A percentile compares a stretch with the other conserved stretches of the same genome.
Evolutionary conservation across 2,113 vertebrate species (phyloP).

Genomic region (Centropus bengalensis): DNA sequence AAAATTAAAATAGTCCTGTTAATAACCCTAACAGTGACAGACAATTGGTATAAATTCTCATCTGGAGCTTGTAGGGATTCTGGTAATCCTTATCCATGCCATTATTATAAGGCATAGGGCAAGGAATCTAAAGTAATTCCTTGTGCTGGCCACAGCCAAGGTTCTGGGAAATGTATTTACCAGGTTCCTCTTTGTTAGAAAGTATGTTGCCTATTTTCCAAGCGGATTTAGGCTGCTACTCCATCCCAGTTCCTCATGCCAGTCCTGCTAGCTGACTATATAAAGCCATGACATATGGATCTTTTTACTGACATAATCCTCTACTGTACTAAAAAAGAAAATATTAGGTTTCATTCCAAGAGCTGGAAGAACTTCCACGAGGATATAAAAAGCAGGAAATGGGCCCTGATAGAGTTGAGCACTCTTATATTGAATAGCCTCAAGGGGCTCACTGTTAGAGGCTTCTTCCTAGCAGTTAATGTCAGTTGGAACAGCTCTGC

Average conservation of each 20-base stretch:
- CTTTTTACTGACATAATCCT: slow-evolving; percentile 71
- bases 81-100: neutral
- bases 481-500: neutral
- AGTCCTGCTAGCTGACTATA: slow-evolving; percentile 44
- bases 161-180: neutral
- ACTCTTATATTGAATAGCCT: slow-evolving; percentile 35
- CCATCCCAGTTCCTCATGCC: neutral
- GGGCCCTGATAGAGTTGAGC: neutral
- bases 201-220: slow-evolving; percentile 35
- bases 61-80: neutral
- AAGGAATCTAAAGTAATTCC: slow-evolving; percentile 1
- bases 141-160: neutral
- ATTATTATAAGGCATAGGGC: neutral
- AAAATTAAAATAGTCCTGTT: neutral
- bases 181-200: slow-evolving; percentile 8
- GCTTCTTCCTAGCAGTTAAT: slow-evolving; percentile 15
- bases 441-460: neutral
- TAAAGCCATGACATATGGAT: slow-evolving; percentile 69
- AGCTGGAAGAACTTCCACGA: slow-evolving; percentile 61
- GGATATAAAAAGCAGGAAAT: slow-evolving; percentile 71
- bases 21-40: neutral
- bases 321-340: slow-evolving; percentile 65
- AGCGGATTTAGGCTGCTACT: slow-evolving; percentile 39
- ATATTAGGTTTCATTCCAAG: slow-evolving; percentile 69
- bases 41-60: neutral